phyloP scores from a whole-genome alignment of 2,113 vertebrate genomes.

The Microcebus ravelobensis region DNA sequence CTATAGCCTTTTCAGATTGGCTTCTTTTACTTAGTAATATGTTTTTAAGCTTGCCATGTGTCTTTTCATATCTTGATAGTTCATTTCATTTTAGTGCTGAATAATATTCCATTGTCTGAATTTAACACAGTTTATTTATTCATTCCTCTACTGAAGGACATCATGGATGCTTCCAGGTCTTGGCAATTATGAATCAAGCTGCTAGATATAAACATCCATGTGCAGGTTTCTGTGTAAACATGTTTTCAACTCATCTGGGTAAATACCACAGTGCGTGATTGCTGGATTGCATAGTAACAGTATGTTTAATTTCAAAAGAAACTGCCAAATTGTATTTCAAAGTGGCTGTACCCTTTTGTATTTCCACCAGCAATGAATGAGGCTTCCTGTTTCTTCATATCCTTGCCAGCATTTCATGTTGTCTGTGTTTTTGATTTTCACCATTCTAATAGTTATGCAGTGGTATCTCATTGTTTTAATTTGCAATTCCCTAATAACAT shows the following conservation, averaged over 20 bases:
- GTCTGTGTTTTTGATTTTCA: background rate
- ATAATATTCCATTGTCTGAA: background rate
- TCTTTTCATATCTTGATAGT: background rate
- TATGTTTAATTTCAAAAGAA: background rate
- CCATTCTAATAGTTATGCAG: background rate
- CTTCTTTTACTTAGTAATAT: background rate
- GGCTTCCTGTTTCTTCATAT: background rate
- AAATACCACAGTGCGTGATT: background rate
- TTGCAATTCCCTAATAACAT: background rate
- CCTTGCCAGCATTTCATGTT: background rate
- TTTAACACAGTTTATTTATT: background rate
- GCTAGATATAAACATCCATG: background rate
- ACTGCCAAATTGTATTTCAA: background rate
- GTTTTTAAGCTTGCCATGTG: background rate
- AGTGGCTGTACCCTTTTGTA: background rate
- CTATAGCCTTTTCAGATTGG: background rate
- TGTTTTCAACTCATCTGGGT: background rate
- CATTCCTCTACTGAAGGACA: background rate
- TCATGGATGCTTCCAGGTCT: background rate
- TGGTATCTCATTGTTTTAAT: background rate
- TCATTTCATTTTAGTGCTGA: background rate
- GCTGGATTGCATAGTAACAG: background rate
- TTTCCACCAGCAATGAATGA: background rate
- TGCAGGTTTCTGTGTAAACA: background rate
- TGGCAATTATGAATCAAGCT: background rate